Base-by-base conservation (phyloP, 2,797 vertebrate species). In the Tokudaia muenninki region DNA sequence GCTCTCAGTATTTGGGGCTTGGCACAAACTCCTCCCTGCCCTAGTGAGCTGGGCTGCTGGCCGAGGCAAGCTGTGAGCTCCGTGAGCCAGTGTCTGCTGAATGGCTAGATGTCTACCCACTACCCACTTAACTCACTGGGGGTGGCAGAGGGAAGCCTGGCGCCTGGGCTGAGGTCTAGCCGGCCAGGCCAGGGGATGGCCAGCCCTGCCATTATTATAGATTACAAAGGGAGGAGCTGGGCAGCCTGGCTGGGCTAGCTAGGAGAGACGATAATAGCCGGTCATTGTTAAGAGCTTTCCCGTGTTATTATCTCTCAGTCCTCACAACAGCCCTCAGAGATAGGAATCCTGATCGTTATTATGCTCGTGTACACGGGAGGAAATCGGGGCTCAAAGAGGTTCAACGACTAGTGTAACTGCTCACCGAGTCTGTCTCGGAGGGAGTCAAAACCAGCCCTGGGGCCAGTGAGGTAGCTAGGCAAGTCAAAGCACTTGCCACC, bases 151-250 rank as follows among this genome's bases (percentile, higher is more conserved):
- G 57, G 37, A 81, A 94, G 47, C 75, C 88, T 44, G 59, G 89
- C 19, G 0, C 72, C 90, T 8, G 7, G 29, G 87, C 95, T 93
- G 94, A 81, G 90, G 96, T 94, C 90, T 57, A 90, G 88, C 90
- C 11, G 0, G 59, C 63, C 77, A 72, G 55, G 74, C 57, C 67
- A 10, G 72, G 92, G 84, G 89, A 81, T 52, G 9, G 83, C 41
- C 96, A 65, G 90, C 63, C 87, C 92, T 92, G 55, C 86, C 79
- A 84, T 94, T 96, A 97, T 93, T 94, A 95, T 17, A 96, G 87
- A 63, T 87, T 84, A 50, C 31, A 17, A 72, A 94, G 90, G 94
- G 92, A 87, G 87, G 95, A 82, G 77, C 94, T 34, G 1, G 74
- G 82, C 52, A n/a, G 94, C 91, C 91, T 59, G 83, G 84, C 26